A percentile compares a stretch with the other conserved stretches of the same genome.
Evolutionary conservation across 1,140 invertebrate genomes (phyloP).

Genomic region (Trichoplusia ni): DNA sequence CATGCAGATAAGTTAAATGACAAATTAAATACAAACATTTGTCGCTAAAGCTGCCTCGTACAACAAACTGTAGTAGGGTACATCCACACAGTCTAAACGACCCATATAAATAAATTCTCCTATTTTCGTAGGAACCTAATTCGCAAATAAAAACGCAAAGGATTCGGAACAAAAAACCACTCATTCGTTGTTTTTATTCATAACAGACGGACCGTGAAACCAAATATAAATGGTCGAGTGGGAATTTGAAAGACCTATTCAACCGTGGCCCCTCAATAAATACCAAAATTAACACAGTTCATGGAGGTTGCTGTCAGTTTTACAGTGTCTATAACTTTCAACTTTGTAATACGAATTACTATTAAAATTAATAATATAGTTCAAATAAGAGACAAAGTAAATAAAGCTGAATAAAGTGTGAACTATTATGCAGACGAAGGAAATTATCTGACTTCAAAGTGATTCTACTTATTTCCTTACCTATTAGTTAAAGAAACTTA

Average conservation of each 20-base stretch:
- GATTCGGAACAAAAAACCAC: conserved; percentile 19
- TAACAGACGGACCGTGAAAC: conserved; percentile 17
- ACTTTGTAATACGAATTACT: too few relatives aligned
- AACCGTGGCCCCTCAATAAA: conserved; percentile 24
- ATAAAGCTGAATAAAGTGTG: too few relatives aligned
- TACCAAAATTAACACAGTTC: conserved; percentile 16
- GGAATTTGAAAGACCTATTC: conserved; percentile 14
- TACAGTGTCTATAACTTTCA: not conserved
- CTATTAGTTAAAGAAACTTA: not conserved
- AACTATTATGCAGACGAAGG: too few relatives aligned
- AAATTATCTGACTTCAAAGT: too few relatives aligned
- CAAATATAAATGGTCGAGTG: conserved; percentile 16
- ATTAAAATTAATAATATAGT: too few relatives aligned
- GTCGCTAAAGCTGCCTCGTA: too few relatives aligned
- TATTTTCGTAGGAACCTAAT: conserved; percentile 16
- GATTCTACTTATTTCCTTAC: not conserved
- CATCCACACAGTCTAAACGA: not conserved
- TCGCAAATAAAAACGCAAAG: conserved; percentile 18
- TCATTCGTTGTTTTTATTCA: conserved; percentile 25
- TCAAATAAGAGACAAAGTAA: too few relatives aligned
- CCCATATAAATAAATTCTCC: not conserved
- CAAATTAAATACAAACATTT: too few relatives aligned
- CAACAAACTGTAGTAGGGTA: too few relatives aligned
- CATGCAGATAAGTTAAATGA: too few relatives aligned
- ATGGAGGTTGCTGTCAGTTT: not conserved